Conservation (phyloP, 2,113 vertebrate species). For the Actenoides lindsayi region DNA sequence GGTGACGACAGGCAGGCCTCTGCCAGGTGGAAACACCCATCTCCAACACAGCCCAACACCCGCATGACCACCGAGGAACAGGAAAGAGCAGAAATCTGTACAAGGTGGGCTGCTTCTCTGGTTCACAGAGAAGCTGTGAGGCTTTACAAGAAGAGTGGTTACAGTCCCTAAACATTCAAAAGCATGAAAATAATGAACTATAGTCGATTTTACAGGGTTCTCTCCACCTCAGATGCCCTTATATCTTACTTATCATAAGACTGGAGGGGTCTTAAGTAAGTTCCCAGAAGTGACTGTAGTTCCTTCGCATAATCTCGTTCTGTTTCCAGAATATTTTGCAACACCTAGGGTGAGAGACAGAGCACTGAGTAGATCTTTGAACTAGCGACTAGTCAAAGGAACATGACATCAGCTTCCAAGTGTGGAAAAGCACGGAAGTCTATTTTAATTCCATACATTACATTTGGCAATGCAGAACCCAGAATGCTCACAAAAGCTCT, state of each 20-base stretch:
- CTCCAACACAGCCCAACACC: neutral
- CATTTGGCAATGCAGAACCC: neutral
- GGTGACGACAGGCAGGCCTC: neutral
- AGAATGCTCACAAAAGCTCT: neutral
- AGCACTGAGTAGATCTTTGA: constrained; percentile 35
- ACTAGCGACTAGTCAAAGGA: neutral
- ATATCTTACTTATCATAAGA: constrained; percentile 93
- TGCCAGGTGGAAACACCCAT: neutral
- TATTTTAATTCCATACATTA: neutral
- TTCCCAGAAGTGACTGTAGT: constrained; percentile 88
- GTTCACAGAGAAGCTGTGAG: neutral
- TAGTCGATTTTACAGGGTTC: neutral
- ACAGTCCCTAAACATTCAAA: neutral
- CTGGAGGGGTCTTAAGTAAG: constrained; percentile 92
- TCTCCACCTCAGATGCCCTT: constrained; percentile 9
- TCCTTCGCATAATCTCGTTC: constrained; percentile 97
- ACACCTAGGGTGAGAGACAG: constrained; percentile 82
- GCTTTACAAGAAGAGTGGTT: neutral
- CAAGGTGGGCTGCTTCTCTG: neutral
- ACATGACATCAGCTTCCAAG: neutral
- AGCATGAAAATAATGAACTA: constrained; percentile 1
- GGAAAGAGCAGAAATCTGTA: neutral
- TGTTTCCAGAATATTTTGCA: constrained; percentile 96
- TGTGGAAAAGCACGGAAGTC: neutral
- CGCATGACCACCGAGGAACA: neutral